Evolutionary conservation across 2,888 invertebrate species (phyloP).

Genomic region (Atherix ibis): DNA sequence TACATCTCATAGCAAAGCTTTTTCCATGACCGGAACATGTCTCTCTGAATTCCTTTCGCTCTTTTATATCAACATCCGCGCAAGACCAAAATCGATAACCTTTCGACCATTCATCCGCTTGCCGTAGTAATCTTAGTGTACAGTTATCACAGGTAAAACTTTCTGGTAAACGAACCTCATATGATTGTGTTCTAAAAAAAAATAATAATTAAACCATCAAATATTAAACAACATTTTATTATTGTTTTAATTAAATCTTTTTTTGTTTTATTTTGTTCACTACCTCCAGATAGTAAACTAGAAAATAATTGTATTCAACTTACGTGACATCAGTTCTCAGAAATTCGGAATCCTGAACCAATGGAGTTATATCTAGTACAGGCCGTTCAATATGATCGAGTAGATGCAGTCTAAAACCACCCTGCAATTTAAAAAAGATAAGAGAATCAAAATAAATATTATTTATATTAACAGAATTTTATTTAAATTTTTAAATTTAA

Average conservation of each 20-base stretch:
- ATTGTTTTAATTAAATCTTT: not conserved
- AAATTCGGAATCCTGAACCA: slow-evolving; percentile 63
- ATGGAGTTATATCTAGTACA: slow-evolving; percentile 68
- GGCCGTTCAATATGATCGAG: slow-evolving; percentile 73
- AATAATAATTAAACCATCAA: not conserved
- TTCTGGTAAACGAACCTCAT: slow-evolving; percentile 61
- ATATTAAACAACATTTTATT: too few species aligned
- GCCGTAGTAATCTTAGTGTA: slow-evolving; percentile 71
- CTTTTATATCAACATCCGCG: slow-evolving; percentile 76
- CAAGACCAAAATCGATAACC: slow-evolving; percentile 90
- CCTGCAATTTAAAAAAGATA: slow-evolving; percentile 42
- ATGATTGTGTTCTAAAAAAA: slow-evolving; percentile 59
- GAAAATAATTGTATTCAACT: too few species aligned
- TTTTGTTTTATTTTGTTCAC: not conserved
- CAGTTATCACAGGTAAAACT: slow-evolving; percentile 79
- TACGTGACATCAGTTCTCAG: slow-evolving; percentile 75
- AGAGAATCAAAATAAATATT: slow-evolving; percentile 1
- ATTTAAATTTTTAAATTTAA: too few species aligned
- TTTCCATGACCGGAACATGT: slow-evolving; percentile 74
- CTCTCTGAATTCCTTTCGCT: slow-evolving; percentile 63
- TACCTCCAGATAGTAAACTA: not conserved
- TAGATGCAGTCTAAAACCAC: slow-evolving; percentile 78
- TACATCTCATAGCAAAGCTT: slow-evolving; percentile 59
- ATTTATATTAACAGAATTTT: not conserved
- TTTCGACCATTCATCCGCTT: slow-evolving; percentile 80